Conservation (phyloP, 2,797 vertebrate genomes). For the Argya squamiceps region DNA sequence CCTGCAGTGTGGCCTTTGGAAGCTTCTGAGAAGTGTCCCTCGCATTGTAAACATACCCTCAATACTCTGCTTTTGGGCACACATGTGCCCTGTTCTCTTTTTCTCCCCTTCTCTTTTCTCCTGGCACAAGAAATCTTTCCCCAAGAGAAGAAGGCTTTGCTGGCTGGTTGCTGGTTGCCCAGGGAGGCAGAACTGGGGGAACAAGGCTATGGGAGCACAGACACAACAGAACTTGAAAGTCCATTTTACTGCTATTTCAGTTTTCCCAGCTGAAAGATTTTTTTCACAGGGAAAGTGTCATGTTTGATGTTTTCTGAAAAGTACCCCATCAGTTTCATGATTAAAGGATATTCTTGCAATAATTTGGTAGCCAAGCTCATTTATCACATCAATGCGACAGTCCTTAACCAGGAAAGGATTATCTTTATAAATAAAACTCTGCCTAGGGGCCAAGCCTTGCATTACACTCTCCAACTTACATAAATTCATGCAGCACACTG, state of each 20-base stretch:
- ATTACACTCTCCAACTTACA: not conserved
- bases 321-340: not conserved
- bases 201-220: fast-evolving
- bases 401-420: not conserved
- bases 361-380: not conserved
- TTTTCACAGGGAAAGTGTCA: not conserved
- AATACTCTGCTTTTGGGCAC: not conserved
- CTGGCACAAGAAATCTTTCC: not conserved
- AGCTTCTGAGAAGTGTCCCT: not conserved
- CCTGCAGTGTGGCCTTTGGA: fast-evolving
- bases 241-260: not conserved
- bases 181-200: not conserved
- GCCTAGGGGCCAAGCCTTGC: not conserved
- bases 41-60: fast-evolving
- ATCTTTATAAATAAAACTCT: not conserved
- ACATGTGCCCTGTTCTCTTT: fast-evolving
- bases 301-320: not conserved
- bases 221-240: not conserved
- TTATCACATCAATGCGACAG: not conserved
- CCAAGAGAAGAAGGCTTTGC: not conserved
- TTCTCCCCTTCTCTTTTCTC: not conserved
- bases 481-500: not conserved
- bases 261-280: not conserved
- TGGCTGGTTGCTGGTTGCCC: not conserved
- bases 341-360: not conserved